Percentiles rank a stretch among this genome's conserved stretches.
phyloP scores from a whole-genome alignment of 1,140 invertebrate species.

The Adelges cooleyi region DNA sequence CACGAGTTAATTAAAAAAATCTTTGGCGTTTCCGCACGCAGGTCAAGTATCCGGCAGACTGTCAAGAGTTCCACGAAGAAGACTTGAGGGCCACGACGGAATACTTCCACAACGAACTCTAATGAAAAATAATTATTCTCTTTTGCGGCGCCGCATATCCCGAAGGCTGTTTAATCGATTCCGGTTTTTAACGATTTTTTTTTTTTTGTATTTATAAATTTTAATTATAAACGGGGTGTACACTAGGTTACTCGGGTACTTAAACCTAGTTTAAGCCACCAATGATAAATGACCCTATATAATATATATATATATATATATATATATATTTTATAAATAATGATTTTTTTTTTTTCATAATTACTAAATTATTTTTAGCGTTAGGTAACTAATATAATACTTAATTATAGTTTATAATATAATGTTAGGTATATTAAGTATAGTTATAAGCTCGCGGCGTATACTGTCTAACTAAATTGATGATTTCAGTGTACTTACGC shows the following conservation, averaged over 20 bases:
- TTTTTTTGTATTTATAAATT: neutral
- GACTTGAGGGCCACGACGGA: slow-evolving; percentile 67
- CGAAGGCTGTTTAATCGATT: slow-evolving; percentile 11
- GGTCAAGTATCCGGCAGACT: slow-evolving; percentile 58
- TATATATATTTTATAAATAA: neutral
- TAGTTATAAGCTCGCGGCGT: neutral
- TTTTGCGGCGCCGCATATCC: neutral
- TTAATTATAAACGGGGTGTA: slow-evolving; percentile 4
- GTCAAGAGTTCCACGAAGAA: slow-evolving; percentile 62
- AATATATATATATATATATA: slow-evolving; percentile 2
- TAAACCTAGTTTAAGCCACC: slow-evolving; percentile 9
- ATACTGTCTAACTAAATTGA: too few species aligned
- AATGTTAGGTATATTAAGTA: neutral
- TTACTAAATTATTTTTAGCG: neutral
- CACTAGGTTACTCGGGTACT: slow-evolving; percentile 5
- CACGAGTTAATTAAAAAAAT: neutral
- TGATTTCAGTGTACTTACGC: too few species aligned
- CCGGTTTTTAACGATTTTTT: neutral
- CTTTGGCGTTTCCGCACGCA: slow-evolving; percentile 37
- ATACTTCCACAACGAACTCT: slow-evolving; percentile 63
- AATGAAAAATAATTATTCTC: slow-evolving; percentile 34
- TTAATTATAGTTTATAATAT: neutral
- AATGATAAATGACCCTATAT: slow-evolving; percentile 14
- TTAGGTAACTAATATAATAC: too few species aligned
- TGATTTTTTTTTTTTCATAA: too few species aligned